Percentiles rank a stretch among this genome's conserved stretches.
Evolutionary conservation across 2,797 vertebrate species (phyloP).

Genomic region (Geotrypetes seraphini): DNA sequence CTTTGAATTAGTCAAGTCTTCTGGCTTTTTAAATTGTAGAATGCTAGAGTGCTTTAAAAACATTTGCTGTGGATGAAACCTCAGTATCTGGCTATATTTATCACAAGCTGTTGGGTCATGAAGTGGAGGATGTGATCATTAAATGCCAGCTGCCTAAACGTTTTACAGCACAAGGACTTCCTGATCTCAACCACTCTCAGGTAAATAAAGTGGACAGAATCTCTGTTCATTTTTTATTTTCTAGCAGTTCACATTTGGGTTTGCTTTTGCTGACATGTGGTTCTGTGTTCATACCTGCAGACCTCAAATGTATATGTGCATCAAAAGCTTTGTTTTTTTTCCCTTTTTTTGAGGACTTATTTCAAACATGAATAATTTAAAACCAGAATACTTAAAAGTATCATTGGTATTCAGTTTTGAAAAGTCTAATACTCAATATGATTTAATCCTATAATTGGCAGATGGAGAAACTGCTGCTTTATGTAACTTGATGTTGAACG

Average conservation of each 20-base stretch:
- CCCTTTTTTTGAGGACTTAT: background rate
- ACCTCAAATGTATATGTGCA: too few relatives aligned
- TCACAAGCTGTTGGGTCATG: constrained; percentile 91
- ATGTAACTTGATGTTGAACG: too few relatives aligned
- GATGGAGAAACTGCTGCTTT: too few relatives aligned
- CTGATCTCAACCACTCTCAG: constrained; percentile 97
- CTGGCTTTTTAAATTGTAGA: constrained; percentile 47
- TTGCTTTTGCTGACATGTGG: too few relatives aligned
- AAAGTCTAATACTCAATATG: too few relatives aligned
- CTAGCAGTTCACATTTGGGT: rapidly evolving
- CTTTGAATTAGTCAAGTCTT: too few relatives aligned
- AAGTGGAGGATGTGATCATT: constrained; percentile 94
- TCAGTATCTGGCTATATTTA: constrained; percentile 97
- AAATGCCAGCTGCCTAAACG: constrained; percentile 98
- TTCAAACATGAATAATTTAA: too few relatives aligned
- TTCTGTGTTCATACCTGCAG: too few relatives aligned
- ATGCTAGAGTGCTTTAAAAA: constrained; percentile 97
- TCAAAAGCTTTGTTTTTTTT: background rate
- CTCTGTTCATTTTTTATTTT: background rate
- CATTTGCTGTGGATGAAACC: constrained; percentile 93
- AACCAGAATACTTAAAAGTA: too few relatives aligned
- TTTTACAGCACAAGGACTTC: constrained; percentile 94
- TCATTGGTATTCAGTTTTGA: too few relatives aligned
- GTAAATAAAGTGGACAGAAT: constrained; percentile 47
- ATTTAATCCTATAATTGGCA: too few relatives aligned